Base-by-base conservation (phyloP, 1,140 invertebrate genomes). In the Drosophila virilis region DNA sequence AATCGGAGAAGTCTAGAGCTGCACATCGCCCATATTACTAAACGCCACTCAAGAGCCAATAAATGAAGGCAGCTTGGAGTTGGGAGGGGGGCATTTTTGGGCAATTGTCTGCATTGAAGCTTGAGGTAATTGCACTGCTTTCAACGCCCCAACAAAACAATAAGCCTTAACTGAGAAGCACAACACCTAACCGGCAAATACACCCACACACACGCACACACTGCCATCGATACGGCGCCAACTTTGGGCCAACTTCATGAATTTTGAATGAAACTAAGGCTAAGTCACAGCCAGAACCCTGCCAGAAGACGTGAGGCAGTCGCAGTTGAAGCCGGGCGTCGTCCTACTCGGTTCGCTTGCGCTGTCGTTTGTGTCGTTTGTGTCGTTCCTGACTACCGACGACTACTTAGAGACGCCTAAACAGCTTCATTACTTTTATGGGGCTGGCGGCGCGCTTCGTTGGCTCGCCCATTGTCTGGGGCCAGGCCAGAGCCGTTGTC, bases 341-440 rank as follows among this genome's bases (percentile, higher is more conserved):
- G 46, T 43, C 52, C 35, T 15, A 58, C 35, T 42, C 52, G 37
- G 50, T 46, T 55, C 28, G 12, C 37, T 35, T n/a, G 57, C 60
- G 66, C 17, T 37, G 62, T 50, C n/a, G 79, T 64, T 65, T 74
- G 64, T 37, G 62, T 50, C n/a, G 79, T 64, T 65, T 74, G 64
- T 76, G 73, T 40, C 52, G 80, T 51, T 45, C 55, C 75, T 80
- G 78, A 88, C 84, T 80, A 78, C 84, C 84, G 84, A 80, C 84
- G 84, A 89, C 84, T 89, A 89, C 84, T 89, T 84, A 89, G 85
- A 89, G 84, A 90, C 84, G 84, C 84, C 84, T 89, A 89, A 89
- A 89, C 84, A 89, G 84, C 84, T 89, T 90, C 84, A 89, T 89
- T 89, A 89, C 85, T 89, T 89, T 89, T 89, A 89, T 89, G 84